Conservation (phyloP, 2,113 vertebrate species). For the Pseudonaja textilis region DNA sequence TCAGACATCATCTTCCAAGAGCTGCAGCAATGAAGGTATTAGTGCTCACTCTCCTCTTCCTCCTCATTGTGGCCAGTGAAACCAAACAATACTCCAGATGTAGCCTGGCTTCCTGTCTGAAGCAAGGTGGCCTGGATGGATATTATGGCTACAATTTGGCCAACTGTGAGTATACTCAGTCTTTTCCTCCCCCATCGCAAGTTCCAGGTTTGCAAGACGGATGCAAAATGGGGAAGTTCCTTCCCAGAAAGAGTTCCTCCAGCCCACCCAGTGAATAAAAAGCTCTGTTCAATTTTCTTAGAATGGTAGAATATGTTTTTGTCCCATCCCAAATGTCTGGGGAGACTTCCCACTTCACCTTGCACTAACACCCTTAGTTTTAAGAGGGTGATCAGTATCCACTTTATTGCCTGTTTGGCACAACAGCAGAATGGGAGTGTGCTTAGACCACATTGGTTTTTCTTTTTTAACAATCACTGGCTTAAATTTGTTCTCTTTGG, state of each 20-base stretch:
- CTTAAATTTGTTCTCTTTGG: neutral
- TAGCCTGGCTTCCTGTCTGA: constrained; percentile 48
- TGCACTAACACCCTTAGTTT: neutral
- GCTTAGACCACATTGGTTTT: neutral
- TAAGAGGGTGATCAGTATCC: neutral
- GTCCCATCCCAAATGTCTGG: neutral
- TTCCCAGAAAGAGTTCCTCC: neutral
- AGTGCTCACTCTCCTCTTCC: constrained; percentile 31
- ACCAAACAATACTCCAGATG: constrained; percentile 48
- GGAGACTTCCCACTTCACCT: neutral
- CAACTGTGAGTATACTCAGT: constrained; percentile 54
- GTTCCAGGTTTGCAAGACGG: neutral
- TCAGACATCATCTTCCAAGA: too few relatives aligned
- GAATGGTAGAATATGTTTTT: neutral
- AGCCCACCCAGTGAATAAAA: neutral
- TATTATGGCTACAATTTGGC: constrained; percentile 50
- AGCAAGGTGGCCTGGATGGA: constrained; percentile 44
- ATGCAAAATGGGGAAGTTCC: too few relatives aligned
- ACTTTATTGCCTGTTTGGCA: neutral
- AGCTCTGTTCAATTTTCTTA: neutral
- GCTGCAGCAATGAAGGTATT: constrained; percentile 23
- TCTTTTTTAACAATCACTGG: neutral
- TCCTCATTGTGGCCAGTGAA: constrained; percentile 18
- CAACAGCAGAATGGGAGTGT: neutral
- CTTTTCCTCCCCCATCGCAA: neutral